Evolutionary conservation across 2,888 invertebrate species (phyloP).

Genomic region (Agonopterix arenella): DNA sequence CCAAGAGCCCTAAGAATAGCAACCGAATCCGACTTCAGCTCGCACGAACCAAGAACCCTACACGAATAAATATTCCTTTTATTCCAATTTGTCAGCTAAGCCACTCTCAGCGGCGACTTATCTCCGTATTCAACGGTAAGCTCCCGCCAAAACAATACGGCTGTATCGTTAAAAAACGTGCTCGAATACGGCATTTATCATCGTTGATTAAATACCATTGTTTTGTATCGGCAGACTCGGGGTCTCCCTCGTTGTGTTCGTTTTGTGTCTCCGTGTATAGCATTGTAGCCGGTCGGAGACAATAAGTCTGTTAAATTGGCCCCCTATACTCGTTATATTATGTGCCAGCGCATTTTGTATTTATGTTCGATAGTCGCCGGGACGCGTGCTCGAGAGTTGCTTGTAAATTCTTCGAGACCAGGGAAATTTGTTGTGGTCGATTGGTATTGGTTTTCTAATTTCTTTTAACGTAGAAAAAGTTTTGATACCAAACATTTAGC

Average conservation of each 20-base stretch:
- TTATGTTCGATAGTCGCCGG: slow-evolving; percentile 32
- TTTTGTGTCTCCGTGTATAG: slow-evolving; percentile 65
- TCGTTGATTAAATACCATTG: slow-evolving; percentile 77
- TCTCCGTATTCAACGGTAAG: slow-evolving; percentile 72
- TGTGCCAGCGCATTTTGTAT: slow-evolving; percentile 37
- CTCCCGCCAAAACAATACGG: slow-evolving; percentile 75
- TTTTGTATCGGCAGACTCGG: slow-evolving; percentile 71
- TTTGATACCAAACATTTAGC: too few relatives aligned
- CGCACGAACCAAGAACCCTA: slow-evolving; percentile 11
- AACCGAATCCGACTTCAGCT: neutral
- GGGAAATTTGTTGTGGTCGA: neutral
- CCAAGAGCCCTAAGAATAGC: too few relatives aligned
- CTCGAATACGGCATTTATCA: slow-evolving; percentile 75
- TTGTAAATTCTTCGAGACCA: slow-evolving; percentile 42
- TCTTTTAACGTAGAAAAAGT: too few relatives aligned
- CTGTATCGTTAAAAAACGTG: slow-evolving; percentile 75
- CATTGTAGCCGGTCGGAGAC: slow-evolving; percentile 70
- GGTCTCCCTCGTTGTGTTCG: slow-evolving; percentile 57
- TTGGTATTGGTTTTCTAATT: too few relatives aligned
- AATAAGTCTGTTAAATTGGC: slow-evolving; percentile 77
- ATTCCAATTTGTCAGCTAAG: slow-evolving; percentile 76
- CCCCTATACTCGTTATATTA: slow-evolving; percentile 61
- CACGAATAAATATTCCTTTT: slow-evolving; percentile 76
- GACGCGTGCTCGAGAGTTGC: slow-evolving; percentile 34
- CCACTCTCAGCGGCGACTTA: slow-evolving; percentile 73